phyloP scores from a whole-genome alignment of 2,888 invertebrate species.

The Cephus runcator region DNA sequence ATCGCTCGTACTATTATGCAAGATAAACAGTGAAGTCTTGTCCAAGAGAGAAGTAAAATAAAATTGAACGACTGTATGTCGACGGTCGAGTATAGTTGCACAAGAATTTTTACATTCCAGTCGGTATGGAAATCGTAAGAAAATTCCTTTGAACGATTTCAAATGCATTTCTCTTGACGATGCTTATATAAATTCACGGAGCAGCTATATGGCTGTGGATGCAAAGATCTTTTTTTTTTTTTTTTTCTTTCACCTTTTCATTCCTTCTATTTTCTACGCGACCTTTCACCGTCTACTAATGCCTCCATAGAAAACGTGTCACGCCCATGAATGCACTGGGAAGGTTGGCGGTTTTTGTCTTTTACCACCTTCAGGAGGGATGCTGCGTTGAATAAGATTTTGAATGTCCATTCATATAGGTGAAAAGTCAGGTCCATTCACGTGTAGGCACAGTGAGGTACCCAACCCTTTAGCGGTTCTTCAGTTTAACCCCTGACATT shows the following conservation, averaged over 20 bases:
- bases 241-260: background rate
- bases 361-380: background rate
- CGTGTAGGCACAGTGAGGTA: background rate
- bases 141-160: background rate
- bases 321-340: background rate
- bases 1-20: background rate
- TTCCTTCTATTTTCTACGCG: background rate
- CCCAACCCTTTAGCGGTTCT: constrained; percentile 1
- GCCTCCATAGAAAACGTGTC: constrained; percentile 1
- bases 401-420: background rate
- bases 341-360: background rate
- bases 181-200: background rate
- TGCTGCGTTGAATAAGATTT: constrained; percentile 1
- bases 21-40: background rate
- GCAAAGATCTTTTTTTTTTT: too few relatives aligned
- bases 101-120: background rate
- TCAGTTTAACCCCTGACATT: constrained; percentile 1
- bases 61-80: too few relatives aligned
- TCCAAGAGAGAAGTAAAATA: background rate
- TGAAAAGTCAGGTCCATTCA: constrained; percentile 2
- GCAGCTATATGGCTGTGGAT: background rate
- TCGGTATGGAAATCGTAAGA: background rate
- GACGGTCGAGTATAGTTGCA: background rate
- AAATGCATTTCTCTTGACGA: background rate
- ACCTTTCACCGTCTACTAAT: background rate